Percentiles rank a stretch among this genome's conserved stretches.
These are phyloP conservation scores for Pogonognathellus flavescens DNA, from an alignment of 1,140 invertebrate genomes.

Conservation along the genomic window DNA sequence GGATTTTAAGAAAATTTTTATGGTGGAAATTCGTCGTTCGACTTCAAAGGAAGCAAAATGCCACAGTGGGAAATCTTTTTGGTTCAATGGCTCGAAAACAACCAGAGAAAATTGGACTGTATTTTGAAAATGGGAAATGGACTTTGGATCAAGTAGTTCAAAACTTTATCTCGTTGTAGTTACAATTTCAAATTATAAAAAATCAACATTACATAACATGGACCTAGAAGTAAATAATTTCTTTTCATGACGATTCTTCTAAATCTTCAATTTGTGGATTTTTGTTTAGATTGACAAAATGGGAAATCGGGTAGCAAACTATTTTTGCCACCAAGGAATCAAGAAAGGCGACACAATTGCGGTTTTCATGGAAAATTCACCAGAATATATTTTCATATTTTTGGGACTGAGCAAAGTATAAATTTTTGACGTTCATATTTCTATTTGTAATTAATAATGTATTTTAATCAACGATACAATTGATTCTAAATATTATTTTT, in stretches of 20 bases:
- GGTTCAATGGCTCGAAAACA: neutral
- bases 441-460: too few relatives aligned
- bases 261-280: too few relatives aligned
- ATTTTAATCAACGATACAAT: neutral
- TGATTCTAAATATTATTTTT: too few relatives aligned
- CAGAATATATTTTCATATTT: conserved; percentile 89
- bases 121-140: conserved; percentile 44
- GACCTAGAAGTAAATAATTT: too few relatives aligned
- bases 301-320: conserved; percentile 83
- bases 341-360: conserved; percentile 84
- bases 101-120: neutral
- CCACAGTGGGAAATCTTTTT: conserved; percentile 9
- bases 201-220: neutral
- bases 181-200: neutral
- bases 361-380: conserved; percentile 85
- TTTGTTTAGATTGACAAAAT: conserved; percentile 70
- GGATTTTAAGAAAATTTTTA: neutral
- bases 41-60: conserved; percentile 3
- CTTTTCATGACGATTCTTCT: too few relatives aligned
- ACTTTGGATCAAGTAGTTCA: conserved; percentile 4
- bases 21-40: neutral
- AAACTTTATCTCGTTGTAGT: neutral
- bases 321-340: conserved; percentile 80
- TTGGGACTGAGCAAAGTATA: conserved; percentile 84
- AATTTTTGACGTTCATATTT: neutral